Conservation (phyloP, 2,888 invertebrate genomes). For the Yponomeuta plumbellus region DNA sequence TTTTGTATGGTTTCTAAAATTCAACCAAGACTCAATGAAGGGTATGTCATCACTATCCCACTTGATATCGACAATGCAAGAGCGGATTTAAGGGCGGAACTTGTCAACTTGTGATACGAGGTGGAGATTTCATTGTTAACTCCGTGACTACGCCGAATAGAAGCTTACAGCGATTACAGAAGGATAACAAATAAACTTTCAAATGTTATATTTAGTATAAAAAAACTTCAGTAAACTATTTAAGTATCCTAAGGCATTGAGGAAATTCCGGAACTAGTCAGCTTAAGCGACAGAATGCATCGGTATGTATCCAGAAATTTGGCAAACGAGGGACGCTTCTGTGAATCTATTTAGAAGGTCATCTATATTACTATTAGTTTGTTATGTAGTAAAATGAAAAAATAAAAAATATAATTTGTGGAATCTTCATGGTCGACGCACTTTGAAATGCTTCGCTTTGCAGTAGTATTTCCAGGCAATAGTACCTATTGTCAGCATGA, state of each 20-base stretch:
- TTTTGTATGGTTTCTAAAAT: neutral
- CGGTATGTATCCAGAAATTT: too few relatives aligned
- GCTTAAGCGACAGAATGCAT: too few relatives aligned
- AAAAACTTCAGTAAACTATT: too few relatives aligned
- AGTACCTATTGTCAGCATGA: neutral
- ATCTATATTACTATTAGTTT: too few relatives aligned
- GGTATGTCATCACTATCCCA: conserved; percentile 27
- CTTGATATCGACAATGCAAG: conserved; percentile 32
- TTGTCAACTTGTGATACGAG: conserved; percentile 38
- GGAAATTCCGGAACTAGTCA: too few relatives aligned
- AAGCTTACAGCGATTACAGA: neutral
- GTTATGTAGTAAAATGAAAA: too few relatives aligned
- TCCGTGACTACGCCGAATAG: neutral
- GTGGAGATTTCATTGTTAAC: conserved; percentile 30
- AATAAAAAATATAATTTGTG: too few relatives aligned
- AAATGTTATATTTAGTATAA: too few relatives aligned
- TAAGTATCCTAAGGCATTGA: too few relatives aligned
- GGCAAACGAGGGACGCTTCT: too few relatives aligned
- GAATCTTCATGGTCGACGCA: neutral
- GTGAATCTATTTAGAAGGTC: too few relatives aligned
- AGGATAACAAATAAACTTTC: neutral
- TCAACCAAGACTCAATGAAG: neutral
- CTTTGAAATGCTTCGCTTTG: neutral
- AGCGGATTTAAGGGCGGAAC: conserved; percentile 37
- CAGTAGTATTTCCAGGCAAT: neutral